These are phyloP conservation scores for Gulo gulo DNA, from an alignment of 2,113 vertebrate species.

Conservation along the genomic window DNA sequence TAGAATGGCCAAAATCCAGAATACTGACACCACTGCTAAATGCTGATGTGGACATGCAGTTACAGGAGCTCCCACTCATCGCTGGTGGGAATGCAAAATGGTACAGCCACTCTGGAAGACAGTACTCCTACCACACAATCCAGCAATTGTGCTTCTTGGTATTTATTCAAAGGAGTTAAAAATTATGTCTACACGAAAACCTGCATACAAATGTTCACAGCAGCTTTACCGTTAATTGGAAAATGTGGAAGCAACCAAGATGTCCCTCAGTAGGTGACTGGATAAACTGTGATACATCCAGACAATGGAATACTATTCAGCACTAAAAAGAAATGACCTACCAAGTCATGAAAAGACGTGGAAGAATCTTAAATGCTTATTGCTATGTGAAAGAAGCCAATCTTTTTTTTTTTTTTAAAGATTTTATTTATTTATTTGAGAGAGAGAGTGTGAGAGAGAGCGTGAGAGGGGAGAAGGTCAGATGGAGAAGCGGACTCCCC, in stretches of 20 bases:
- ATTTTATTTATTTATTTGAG: too few relatives aligned
- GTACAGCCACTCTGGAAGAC: neutral
- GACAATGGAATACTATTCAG: neutral
- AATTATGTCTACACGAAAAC: neutral
- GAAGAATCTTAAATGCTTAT: neutral
- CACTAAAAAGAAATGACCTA: neutral
- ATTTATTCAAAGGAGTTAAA: neutral
- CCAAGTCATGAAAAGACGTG: neutral
- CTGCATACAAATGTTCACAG: neutral
- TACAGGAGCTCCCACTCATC: neutral
- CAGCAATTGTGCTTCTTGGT: neutral
- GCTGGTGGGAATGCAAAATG: neutral
- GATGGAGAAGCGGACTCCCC: too few relatives aligned
- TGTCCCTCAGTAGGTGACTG: neutral
- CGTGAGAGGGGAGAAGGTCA: too few relatives aligned
- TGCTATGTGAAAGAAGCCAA: neutral
- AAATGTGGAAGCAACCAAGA: neutral
- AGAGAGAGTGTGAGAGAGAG: too few relatives aligned
- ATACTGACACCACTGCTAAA: neutral
- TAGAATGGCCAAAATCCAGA: neutral
- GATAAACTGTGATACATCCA: neutral
- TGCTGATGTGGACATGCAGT: neutral
- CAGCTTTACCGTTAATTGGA: neutral
- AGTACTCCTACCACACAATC: neutral
- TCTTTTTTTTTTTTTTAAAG: too few relatives aligned